Percentiles rank a stretch among this genome's conserved stretches.
These are phyloP conservation scores for Dasyprocta punctata DNA, from an alignment of 2,113 vertebrate genomes.

Conservation along the genomic window DNA sequence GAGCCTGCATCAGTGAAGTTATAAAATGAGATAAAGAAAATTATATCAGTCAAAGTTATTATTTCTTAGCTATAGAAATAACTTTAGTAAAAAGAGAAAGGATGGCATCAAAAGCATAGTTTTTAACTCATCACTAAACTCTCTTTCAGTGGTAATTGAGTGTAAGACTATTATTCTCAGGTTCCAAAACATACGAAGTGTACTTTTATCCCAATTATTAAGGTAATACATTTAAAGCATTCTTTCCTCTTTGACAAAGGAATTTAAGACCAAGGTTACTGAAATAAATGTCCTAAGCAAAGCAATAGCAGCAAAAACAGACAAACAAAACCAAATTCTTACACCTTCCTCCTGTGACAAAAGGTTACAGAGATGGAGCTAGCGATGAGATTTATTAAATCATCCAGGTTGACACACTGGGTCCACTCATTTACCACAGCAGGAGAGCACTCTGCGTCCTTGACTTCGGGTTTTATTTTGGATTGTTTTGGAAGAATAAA, in stretches of 20 bases:
- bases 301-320: slow-evolving; percentile 39
- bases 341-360: neutral
- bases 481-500: slow-evolving; percentile 45
- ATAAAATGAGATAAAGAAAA: slow-evolving; percentile 21
- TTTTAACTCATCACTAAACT: neutral
- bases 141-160: neutral
- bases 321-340: slow-evolving; percentile 48
- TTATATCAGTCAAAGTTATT: neutral
- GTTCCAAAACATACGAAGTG: slow-evolving; percentile 48
- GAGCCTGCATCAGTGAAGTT: neutral
- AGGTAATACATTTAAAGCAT: slow-evolving; percentile 5
- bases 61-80: slow-evolving; percentile 32
- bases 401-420: neutral
- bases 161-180: neutral
- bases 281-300: slow-evolving; percentile 54
- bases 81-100: neutral
- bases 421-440: neutral
- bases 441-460: slow-evolving; percentile 38
- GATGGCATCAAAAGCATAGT: neutral
- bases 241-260: slow-evolving; percentile 43
- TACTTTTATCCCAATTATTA: slow-evolving; percentile 59
- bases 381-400: slow-evolving; percentile 56
- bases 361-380: neutral
- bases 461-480: slow-evolving; percentile 51
- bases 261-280: slow-evolving; percentile 44